Conservation (phyloP, 2,113 vertebrate species). For the Oreochromis aureus region DNA sequence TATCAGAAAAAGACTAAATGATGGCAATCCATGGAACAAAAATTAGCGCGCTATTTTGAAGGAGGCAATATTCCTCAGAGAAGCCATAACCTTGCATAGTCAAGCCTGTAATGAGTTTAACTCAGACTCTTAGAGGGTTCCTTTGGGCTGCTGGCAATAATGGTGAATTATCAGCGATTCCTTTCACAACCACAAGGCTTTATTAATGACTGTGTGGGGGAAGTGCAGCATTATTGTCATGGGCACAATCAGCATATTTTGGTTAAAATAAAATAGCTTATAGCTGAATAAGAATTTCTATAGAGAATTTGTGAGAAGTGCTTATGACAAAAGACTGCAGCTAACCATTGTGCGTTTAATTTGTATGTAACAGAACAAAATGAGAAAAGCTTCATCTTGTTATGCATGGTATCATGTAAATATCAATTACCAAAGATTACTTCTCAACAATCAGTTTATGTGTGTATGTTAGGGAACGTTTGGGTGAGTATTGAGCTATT, state of each 20-base stretch:
- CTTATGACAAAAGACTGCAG: background rate
- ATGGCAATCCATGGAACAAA: background rate
- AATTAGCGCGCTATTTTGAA: background rate
- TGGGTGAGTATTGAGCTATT: background rate
- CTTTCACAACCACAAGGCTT: background rate
- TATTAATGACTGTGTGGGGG: background rate
- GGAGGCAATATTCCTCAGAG: conserved; percentile 6
- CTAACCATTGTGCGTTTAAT: background rate
- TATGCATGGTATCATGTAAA: background rate
- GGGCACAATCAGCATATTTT: background rate
- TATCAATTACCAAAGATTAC: background rate
- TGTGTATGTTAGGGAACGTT: background rate
- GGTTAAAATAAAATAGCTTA: background rate
- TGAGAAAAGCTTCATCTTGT: background rate
- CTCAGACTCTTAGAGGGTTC: background rate
- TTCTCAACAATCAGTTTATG: background rate
- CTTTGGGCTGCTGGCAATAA: background rate
- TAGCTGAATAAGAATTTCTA: background rate
- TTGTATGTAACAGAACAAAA: background rate
- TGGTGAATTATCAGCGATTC: background rate
- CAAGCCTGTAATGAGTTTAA: conserved; percentile 32
- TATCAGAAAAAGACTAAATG: background rate
- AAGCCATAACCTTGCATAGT: background rate
- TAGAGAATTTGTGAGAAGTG: background rate
- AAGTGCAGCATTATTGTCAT: background rate